Evolutionary conservation across 2,113 vertebrate genomes (phyloP).

Genomic region (Gymnobelideus leadbeateri): DNA sequence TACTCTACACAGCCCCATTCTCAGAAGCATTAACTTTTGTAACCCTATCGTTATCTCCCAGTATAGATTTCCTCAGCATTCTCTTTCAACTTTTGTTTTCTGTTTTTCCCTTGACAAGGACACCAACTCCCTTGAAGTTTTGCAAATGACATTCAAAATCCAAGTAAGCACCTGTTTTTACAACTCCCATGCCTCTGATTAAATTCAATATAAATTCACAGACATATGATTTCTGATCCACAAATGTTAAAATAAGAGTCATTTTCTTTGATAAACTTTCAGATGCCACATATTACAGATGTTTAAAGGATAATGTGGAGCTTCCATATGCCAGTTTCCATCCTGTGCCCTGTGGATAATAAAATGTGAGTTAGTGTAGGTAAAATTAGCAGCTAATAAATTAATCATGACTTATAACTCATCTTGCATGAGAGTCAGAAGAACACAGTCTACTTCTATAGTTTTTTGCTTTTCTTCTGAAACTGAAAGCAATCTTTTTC

Average conservation of each 20-base stretch:
- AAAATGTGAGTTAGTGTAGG: not conserved
- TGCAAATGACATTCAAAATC: not conserved
- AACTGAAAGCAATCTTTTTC: slow-evolving; percentile 21
- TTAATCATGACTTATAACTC: slow-evolving; percentile 28
- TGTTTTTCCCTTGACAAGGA: not conserved
- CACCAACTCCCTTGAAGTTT: not conserved
- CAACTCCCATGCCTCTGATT: not conserved
- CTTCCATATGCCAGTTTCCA: slow-evolving; percentile 24
- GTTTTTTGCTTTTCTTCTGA: not conserved
- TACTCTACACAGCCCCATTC: not conserved
- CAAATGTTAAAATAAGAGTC: slow-evolving; percentile 3
- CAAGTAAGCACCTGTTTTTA: not conserved
- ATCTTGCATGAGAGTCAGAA: slow-evolving; percentile 40
- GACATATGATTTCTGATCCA: not conserved
- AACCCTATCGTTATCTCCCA: not conserved
- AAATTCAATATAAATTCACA: not conserved
- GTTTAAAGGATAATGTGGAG: not conserved
- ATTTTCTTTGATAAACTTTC: slow-evolving; percentile 26
- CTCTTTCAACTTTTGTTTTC: not conserved
- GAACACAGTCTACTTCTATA: slow-evolving; percentile 24
- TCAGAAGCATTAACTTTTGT: not conserved
- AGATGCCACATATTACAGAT: slow-evolving; percentile 24
- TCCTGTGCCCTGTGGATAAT: slow-evolving; percentile 12
- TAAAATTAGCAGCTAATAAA: slow-evolving; percentile 57
- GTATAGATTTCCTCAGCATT: not conserved